Evolutionary conservation across 2,113 vertebrate genomes (phyloP).

Genomic region (Microtus oregoni): DNA sequence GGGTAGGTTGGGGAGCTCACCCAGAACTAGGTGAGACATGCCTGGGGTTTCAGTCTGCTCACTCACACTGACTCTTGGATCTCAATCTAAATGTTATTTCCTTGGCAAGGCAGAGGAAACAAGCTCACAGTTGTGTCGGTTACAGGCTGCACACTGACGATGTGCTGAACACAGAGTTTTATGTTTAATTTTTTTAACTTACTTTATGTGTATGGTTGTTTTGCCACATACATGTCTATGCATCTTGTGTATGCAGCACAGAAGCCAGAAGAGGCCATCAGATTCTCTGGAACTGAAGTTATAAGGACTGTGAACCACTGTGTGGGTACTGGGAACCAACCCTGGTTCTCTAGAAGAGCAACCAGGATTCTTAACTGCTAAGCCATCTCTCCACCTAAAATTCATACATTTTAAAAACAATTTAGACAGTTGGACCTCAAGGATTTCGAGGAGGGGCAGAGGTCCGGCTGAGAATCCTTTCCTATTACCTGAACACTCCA

Average conservation of each 20-base stretch:
- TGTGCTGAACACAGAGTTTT: not conserved
- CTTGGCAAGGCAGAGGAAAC: not conserved
- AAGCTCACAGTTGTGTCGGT: not conserved
- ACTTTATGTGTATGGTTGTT: not conserved
- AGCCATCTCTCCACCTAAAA: not conserved
- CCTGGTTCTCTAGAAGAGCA: not conserved
- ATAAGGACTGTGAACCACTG: too few relatives aligned
- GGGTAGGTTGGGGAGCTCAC: not conserved
- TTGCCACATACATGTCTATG: not conserved
- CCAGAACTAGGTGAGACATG: not conserved
- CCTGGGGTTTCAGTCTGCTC: not conserved
- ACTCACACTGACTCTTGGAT: not conserved
- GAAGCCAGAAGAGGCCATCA: not conserved
- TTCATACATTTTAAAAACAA: not conserved
- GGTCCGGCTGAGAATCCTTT: slow-evolving; percentile 18
- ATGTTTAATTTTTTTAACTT: not conserved
- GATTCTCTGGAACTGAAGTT: not conserved
- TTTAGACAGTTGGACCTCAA: not conserved
- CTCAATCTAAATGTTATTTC: not conserved
- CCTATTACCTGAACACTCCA: not conserved
- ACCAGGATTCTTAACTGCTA: not conserved
- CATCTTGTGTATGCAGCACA: not conserved
- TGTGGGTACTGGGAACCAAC: not conserved
- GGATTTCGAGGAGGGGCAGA: slow-evolving; percentile 17
- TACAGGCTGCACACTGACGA: not conserved